These are phyloP conservation scores for Polydrusus pterygomalis DNA, from an alignment of 2,888 invertebrate species.

Conservation along the genomic window DNA sequence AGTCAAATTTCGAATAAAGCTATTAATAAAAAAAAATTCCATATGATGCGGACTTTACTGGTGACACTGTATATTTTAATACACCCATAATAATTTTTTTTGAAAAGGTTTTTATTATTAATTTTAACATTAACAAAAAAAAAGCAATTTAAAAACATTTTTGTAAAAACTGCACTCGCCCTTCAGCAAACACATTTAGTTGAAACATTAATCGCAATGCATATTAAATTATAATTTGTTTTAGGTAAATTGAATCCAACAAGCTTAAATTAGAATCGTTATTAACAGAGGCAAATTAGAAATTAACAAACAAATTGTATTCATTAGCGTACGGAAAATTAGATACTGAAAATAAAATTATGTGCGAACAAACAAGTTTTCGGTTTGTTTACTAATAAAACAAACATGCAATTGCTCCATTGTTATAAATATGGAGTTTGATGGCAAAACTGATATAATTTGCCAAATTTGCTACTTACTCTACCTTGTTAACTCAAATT, in stretches of 20 bases:
- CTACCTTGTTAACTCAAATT: not conserved
- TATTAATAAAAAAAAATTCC: too few species aligned
- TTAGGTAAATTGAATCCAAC: slow-evolving; percentile 46
- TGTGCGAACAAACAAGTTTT: slow-evolving; percentile 35
- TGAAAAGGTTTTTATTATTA: too few species aligned
- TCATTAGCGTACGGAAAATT: slow-evolving; percentile 49
- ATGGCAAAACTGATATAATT: not conserved
- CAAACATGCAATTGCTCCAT: slow-evolving; percentile 8
- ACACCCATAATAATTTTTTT: too few species aligned
- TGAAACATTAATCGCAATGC: slow-evolving; percentile 8
- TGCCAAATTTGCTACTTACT: not conserved
- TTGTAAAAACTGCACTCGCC: too few species aligned
- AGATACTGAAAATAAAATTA: slow-evolving; percentile 50
- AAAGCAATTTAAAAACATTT: too few species aligned
- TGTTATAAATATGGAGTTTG: slow-evolving; percentile 8
- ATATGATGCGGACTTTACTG: too few species aligned
- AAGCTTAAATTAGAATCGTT: slow-evolving; percentile 49
- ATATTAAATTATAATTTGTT: slow-evolving; percentile 48
- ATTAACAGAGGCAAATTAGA: slow-evolving; percentile 51
- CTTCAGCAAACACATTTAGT: not conserved
- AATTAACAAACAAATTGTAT: slow-evolving; percentile 54
- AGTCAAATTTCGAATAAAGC: too few species aligned
- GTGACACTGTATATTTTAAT: too few species aligned
- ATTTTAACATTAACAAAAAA: too few species aligned
- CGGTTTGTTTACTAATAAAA: slow-evolving; percentile 15